phyloP scores from a whole-genome alignment of 2,113 vertebrate species.

The Pogona vitticeps region DNA sequence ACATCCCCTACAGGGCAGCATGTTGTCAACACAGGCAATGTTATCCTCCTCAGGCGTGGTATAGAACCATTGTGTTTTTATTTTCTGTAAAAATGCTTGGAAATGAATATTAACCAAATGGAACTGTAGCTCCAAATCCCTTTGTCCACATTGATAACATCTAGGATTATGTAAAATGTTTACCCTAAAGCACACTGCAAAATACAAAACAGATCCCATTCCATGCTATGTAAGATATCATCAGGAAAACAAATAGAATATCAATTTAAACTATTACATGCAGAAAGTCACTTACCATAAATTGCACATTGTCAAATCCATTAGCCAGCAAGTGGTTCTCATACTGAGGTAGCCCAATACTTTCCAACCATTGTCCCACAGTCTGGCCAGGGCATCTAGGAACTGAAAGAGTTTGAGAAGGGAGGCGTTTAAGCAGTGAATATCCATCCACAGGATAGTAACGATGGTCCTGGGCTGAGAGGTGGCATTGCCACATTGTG shows the following conservation, averaged over 20 bases:
- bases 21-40: conserved; percentile 42
- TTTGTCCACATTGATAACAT: conserved; percentile 45
- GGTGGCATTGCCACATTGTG: conserved; percentile 99
- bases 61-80: conserved; percentile 43
- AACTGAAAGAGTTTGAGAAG: conserved; percentile 98
- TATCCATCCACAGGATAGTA: conserved; percentile 98
- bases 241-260: conserved; percentile 73
- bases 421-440: conserved; percentile 96
- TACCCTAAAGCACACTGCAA: conserved; percentile 60
- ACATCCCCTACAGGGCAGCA: conserved; percentile 33
- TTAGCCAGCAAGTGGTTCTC: conserved; percentile 99
- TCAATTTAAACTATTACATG: conserved; percentile 71
- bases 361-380: conserved; percentile 98
- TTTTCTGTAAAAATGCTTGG: conserved; percentile 48
- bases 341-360: conserved; percentile 98
- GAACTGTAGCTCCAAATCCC: conserved; percentile 46
- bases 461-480: conserved; percentile 98
- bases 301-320: conserved; percentile 98
- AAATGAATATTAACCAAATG: conserved; percentile 45
- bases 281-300: conserved; percentile 89
- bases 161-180: conserved; percentile 53
- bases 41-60: conserved; percentile 12
- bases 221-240: conserved; percentile 65
- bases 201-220: conserved; percentile 53
- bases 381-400: conserved; percentile 96